phyloP scores from a whole-genome alignment of 1,140 invertebrate genomes.

The Frieseomelitta varia region DNA sequence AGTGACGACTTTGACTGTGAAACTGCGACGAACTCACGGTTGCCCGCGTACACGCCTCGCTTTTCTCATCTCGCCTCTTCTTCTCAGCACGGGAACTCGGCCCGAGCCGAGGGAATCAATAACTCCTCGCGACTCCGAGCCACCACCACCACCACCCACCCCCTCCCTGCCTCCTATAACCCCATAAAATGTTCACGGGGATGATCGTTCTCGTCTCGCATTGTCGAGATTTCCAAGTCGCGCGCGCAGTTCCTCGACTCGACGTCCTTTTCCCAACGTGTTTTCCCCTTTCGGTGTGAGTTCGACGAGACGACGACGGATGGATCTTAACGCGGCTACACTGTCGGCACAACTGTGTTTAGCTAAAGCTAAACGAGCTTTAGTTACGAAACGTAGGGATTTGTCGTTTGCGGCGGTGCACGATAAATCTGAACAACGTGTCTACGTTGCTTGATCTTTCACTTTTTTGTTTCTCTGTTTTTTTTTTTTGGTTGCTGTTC shows the following conservation, averaged over 20 bases:
- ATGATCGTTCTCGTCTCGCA: constrained; percentile 14
- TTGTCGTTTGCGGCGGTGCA: too few species aligned
- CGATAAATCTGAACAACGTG: too few species aligned
- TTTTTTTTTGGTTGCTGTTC: too few species aligned
- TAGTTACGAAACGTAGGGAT: neutral
- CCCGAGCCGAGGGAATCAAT: constrained; percentile 75
- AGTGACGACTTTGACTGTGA: constrained; percentile 47
- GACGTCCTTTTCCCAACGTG: neutral
- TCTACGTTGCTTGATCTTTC: too few species aligned
- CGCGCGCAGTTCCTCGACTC: neutral
- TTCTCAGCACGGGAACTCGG: constrained; percentile 36
- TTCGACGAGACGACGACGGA: neutral
- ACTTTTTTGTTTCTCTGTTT: too few species aligned
- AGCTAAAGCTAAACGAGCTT: neutral
- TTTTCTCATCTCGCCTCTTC: constrained; percentile 58
- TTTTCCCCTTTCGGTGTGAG: neutral
- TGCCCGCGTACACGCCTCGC: constrained; percentile 52
- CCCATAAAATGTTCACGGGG: constrained; percentile 61
- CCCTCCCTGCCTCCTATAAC: constrained; percentile 51
- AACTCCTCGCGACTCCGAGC: constrained; percentile 73
- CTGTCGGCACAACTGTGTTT: too few species aligned
- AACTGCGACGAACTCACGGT: constrained; percentile 64
- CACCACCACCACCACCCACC: constrained; percentile 35
- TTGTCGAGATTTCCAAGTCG: neutral
- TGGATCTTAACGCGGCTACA: neutral